phyloP scores from a whole-genome alignment of 2,888 invertebrate species.

The Spodoptera picta region DNA sequence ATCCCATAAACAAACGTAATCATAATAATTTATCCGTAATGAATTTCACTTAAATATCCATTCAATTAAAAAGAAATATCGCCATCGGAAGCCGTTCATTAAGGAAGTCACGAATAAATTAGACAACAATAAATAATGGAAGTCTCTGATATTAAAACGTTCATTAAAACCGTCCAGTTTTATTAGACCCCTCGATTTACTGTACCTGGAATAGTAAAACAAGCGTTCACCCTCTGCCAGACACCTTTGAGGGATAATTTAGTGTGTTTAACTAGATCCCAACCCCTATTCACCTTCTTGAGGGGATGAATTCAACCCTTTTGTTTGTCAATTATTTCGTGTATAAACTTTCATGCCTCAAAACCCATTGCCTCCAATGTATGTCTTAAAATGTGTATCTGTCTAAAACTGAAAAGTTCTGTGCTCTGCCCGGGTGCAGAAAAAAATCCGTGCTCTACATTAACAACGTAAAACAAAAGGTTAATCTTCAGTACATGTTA shows the following conservation, averaged over 20 bases:
- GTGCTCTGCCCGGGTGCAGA: no score
- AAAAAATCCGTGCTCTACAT: no score
- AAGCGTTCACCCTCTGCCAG: not conserved
- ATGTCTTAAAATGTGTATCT: no score
- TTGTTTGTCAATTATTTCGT: no score
- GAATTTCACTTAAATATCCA: conserved; percentile 30
- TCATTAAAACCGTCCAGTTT: conserved; percentile 27
- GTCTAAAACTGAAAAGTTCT: no score
- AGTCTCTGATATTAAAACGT: conserved; percentile 36
- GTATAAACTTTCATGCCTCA: no score
- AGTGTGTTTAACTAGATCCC: no score
- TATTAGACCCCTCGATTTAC: conserved; percentile 13
- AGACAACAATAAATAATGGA: conserved; percentile 48
- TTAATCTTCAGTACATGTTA: no score
- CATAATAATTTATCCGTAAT: conserved; percentile 2
- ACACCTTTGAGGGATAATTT: conserved; percentile 1
- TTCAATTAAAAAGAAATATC: conserved; percentile 51
- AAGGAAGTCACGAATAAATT: conserved; percentile 40
- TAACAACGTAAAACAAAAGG: no score
- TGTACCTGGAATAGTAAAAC: not conserved
- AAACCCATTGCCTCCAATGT: no score
- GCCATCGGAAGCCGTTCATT: conserved; percentile 42
- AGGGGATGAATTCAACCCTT: no score
- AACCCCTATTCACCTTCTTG: no score
- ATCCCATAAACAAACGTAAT: not conserved